These are phyloP conservation scores for Enteromius unitaeniatus DNA, from an alignment of 2,797 vertebrate genomes.

Conservation along the genomic window DNA sequence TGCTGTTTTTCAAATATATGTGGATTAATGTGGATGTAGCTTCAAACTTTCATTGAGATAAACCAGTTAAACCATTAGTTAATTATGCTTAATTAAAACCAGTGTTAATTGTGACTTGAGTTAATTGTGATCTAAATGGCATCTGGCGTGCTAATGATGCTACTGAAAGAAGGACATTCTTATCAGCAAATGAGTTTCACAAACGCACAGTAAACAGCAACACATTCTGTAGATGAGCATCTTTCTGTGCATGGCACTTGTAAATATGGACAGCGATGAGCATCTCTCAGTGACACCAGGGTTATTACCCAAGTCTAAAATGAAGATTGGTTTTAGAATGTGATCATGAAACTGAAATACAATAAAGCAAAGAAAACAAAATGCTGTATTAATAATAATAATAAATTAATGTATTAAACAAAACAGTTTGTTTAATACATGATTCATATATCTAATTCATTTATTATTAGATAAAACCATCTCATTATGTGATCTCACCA, in stretches of 20 bases:
- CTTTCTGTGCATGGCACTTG: not conserved
- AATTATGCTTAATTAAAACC: constrained; percentile 23
- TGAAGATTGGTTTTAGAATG: not conserved
- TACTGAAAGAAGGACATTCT: constrained; percentile 21
- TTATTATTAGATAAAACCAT: too few species aligned
- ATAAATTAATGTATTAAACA: too few species aligned
- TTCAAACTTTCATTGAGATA: not conserved
- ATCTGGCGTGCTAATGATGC: constrained; percentile 51
- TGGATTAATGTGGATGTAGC: not conserved
- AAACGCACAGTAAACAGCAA: constrained; percentile 1
- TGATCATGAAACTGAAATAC: not conserved
- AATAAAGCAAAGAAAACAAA: not conserved
- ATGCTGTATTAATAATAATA: not conserved
- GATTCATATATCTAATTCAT: too few species aligned
- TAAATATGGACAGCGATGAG: not conserved
- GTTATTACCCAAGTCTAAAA: not conserved
- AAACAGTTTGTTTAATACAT: too few species aligned
- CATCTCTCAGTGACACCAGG: not conserved
- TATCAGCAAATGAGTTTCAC: constrained; percentile 33
- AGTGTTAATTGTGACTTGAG: constrained; percentile 71
- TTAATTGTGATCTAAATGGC: constrained; percentile 40
- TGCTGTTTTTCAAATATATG: not conserved
- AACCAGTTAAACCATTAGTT: not conserved
- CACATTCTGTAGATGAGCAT: not conserved
- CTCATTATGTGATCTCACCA: not conserved